Conservation (phyloP, 2,797 vertebrate species). For the Crenuchus spilurus region DNA sequence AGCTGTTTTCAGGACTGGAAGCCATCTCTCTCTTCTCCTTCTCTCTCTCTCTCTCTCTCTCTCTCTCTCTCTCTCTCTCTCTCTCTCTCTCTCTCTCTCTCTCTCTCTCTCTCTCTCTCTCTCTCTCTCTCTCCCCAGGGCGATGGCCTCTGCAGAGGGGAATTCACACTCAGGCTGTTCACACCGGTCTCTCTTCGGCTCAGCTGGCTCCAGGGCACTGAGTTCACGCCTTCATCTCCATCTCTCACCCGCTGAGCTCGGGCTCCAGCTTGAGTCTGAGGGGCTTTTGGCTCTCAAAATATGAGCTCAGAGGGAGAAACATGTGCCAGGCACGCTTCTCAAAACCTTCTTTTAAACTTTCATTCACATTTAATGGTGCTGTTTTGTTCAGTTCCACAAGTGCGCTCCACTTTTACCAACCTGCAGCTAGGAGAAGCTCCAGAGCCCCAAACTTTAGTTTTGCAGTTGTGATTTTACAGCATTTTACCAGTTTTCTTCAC, state of each 20-base stretch:
- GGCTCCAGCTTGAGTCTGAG: constrained; percentile 39
- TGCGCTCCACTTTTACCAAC: too few species aligned
- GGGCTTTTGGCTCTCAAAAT: constrained; percentile 34
- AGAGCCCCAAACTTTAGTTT: too few species aligned
- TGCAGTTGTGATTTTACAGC: too few species aligned
- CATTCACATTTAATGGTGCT: constrained; percentile 44
- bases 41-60: constrained; percentile 64
- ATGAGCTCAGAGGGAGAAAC: neutral
- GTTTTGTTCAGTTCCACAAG: too few species aligned
- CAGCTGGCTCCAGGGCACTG: constrained; percentile 58
- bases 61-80: constrained; percentile 74
- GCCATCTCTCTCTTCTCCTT: constrained; percentile 69
- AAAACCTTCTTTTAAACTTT: constrained; percentile 36
- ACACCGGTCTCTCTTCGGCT: constrained; percentile 65
- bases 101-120: constrained; percentile 63
- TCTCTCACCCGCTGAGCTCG: constrained; percentile 63
- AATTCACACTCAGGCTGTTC: constrained; percentile 70
- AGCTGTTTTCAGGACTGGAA: constrained; percentile 79
- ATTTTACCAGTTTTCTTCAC: too few species aligned
- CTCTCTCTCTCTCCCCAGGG: constrained; percentile 74
- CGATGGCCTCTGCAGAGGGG: constrained; percentile 67
- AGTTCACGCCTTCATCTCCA: constrained; percentile 63
- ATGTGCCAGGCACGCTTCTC: neutral
- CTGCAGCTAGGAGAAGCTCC: too few species aligned
- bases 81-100: constrained; percentile 69